Conservation (phyloP, 2,113 vertebrate genomes). For the Gadus macrocephalus region DNA sequence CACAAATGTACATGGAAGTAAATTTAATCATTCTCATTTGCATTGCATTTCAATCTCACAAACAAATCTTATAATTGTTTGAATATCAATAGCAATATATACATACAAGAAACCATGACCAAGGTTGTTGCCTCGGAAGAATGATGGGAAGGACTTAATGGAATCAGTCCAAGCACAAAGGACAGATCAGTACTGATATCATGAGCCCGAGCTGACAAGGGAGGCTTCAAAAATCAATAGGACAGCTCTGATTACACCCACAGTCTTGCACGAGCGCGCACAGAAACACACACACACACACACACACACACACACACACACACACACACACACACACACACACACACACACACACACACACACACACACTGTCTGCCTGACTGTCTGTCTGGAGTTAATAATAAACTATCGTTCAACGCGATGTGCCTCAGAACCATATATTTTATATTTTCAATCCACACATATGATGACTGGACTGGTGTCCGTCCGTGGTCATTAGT, state of each 20-base stretch:
- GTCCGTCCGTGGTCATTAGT: no score
- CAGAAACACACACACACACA: background rate
- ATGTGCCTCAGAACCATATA: no score
- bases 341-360: background rate
- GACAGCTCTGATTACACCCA: slow-evolving; percentile 3
- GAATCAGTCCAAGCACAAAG: background rate
- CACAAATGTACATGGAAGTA: no score
- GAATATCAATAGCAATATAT: background rate
- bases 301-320: background rate
- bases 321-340: background rate
- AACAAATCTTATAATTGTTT: no score
- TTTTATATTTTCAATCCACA: no score
- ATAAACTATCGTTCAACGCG: no score
- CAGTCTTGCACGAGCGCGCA: background rate
- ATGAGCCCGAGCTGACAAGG: background rate
- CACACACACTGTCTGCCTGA: background rate
- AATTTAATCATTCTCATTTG: no score
- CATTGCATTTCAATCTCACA: no score
- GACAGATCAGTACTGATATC: background rate
- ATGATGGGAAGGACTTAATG: background rate
- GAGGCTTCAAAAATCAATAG: background rate
- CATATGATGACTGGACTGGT: no score
- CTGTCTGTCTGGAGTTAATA: no score
- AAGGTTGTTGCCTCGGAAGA: no score
- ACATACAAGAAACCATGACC: no score